Conservation (phyloP, 2,888 invertebrate genomes). For the Chrysomela aeneicollis region DNA sequence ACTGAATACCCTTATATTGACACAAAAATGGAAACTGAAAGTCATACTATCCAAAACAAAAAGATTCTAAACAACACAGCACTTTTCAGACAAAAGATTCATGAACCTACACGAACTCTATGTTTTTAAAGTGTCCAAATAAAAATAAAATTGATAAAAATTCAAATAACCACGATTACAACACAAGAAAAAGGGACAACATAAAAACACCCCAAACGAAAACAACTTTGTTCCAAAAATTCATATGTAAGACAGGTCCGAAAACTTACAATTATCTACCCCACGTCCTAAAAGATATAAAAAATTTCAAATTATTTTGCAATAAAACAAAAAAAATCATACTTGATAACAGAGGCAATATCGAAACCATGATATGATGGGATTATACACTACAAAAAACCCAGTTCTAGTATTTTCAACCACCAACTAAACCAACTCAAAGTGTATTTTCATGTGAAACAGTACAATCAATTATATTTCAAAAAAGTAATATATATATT, state of each 20-base stretch:
- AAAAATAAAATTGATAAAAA: not conserved
- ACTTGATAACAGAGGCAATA: constrained; percentile 7
- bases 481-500: no score
- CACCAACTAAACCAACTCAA: no score
- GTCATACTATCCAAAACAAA: not conserved
- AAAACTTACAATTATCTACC: not conserved
- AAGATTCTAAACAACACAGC: no score
- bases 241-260: no score
- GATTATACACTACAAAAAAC: no score
- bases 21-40: not conserved
- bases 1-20: not conserved
- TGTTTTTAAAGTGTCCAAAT: constrained; percentile 7
- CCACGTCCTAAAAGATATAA: not conserved
- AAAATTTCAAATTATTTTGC: constrained; percentile 1
- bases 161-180: constrained; percentile 6
- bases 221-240: constrained; percentile 8
- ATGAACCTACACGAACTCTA: constrained; percentile 2
- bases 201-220: constrained; percentile 1
- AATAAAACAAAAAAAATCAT: constrained; percentile 4
- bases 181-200: constrained; percentile 12
- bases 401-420: no score
- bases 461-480: no score
- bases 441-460: no score
- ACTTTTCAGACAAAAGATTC: constrained; percentile 5
- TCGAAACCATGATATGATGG: no score